Evolutionary conservation across 2,113 vertebrate species (phyloP).

Genomic region (Megaleporinus macrocephalus): DNA sequence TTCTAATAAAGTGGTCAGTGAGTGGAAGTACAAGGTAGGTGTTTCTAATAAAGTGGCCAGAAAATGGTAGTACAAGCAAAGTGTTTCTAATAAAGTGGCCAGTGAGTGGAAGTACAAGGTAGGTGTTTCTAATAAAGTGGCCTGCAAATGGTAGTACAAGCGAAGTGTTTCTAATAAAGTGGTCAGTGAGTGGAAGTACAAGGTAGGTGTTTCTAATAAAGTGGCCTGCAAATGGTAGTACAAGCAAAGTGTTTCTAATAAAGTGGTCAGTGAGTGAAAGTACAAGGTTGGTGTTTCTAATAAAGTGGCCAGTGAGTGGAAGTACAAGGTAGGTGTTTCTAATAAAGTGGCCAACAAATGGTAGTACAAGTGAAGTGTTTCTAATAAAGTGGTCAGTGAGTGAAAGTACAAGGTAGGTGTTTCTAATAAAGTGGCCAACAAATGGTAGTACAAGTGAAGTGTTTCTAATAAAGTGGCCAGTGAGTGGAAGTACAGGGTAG

Average conservation of each 20-base stretch:
- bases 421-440: too few species aligned
- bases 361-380: not conserved
- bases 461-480: too few species aligned
- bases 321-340: not conserved
- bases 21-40: not conserved
- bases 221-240: not conserved
- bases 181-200: not conserved
- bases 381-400: not conserved
- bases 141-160: too few species aligned
- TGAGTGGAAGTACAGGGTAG: too few species aligned
- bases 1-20: not conserved
- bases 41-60: not conserved
- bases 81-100: too few species aligned
- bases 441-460: too few species aligned
- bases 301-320: not conserved
- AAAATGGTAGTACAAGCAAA: not conserved
- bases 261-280: not conserved
- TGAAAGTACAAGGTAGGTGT: not conserved
- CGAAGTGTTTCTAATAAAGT: too few species aligned
- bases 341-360: not conserved
- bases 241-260: not conserved
- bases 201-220: not conserved
- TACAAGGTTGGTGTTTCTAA: not conserved
- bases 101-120: too few species aligned
- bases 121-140: too few species aligned